Evolutionary conservation across 2,888 invertebrate species (phyloP).

Genomic region (Amblyjoppa proteus): DNA sequence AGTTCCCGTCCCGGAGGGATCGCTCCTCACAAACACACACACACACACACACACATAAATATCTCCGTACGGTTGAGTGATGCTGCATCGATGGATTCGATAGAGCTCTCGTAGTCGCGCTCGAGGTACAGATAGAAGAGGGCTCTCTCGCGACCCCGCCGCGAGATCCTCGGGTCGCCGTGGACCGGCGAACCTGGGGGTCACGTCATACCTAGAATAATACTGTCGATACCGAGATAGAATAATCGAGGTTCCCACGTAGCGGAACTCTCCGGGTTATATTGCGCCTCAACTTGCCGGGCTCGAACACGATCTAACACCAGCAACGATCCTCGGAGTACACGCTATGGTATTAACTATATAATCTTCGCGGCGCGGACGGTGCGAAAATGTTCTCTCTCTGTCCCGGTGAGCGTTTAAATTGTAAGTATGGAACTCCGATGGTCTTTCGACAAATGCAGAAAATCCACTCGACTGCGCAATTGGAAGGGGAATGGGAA

Average conservation of each 20-base stretch:
- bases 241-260: slow-evolving; percentile 67
- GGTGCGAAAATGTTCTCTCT: slow-evolving; percentile 24
- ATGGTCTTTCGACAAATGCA: slow-evolving; percentile 37
- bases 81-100: slow-evolving; percentile 6
- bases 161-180: slow-evolving; percentile 50
- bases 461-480: slow-evolving; percentile 29
- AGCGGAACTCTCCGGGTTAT: slow-evolving; percentile 39
- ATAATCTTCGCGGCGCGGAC: slow-evolving; percentile 15
- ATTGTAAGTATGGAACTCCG: neutral
- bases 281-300: slow-evolving; percentile 1
- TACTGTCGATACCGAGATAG: slow-evolving; percentile 65
- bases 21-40: neutral
- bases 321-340: neutral
- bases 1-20: neutral
- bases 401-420: neutral
- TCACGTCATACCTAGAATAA: slow-evolving; percentile 68
- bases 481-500: neutral
- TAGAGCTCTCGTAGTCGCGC: slow-evolving; percentile 2
- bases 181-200: slow-evolving; percentile 61
- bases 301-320: slow-evolving; percentile 39
- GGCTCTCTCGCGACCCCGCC: slow-evolving; percentile 47
- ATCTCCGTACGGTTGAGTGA: neutral
- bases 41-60: neutral
- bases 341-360: slow-evolving; percentile 44
- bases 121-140: neutral